phyloP scores from a whole-genome alignment of 2,888 invertebrate species.

The Corythucha ciliata region DNA sequence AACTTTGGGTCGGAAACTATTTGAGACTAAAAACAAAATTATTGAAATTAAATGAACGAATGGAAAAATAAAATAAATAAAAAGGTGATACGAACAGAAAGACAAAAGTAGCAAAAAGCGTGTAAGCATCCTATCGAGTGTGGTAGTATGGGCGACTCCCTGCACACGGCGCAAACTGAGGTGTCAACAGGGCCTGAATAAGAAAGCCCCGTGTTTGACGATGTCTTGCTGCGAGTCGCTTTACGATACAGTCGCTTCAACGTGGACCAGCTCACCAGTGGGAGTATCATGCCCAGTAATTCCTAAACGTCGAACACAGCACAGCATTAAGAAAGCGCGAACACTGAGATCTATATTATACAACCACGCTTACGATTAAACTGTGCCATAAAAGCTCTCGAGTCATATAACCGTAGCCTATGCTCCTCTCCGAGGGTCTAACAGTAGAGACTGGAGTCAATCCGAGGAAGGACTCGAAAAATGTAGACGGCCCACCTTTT shows the following conservation, averaged over 20 bases:
- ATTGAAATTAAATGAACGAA: no score
- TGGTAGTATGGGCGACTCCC: conserved; percentile 64
- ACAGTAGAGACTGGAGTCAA: conserved; percentile 53
- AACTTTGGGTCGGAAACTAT: conserved; percentile 56
- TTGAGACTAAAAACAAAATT: conserved; percentile 48
- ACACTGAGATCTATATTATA: no score
- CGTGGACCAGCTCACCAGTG: no score
- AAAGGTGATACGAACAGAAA: conserved; percentile 49
- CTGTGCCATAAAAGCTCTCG: conserved; percentile 89
- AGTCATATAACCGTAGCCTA: conserved; percentile 73
- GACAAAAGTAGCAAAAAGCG: conserved; percentile 81
- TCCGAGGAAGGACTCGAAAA: conserved; percentile 60
- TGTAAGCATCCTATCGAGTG: conserved; percentile 77
- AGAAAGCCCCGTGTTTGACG: no score
- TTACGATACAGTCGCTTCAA: no score
- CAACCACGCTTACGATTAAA: conserved; percentile 65
- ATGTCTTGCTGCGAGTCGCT: no score
- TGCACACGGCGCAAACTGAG: conserved; percentile 67
- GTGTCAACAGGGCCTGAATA: no score
- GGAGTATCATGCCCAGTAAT: no score
- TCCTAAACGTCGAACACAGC: no score
- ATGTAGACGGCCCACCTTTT: conserved; percentile 49
- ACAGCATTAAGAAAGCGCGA: no score
- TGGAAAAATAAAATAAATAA: no score
- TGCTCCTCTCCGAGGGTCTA: conserved; percentile 46